Conservation (phyloP, 1,140 invertebrate species). For the Euschistus heros region DNA sequence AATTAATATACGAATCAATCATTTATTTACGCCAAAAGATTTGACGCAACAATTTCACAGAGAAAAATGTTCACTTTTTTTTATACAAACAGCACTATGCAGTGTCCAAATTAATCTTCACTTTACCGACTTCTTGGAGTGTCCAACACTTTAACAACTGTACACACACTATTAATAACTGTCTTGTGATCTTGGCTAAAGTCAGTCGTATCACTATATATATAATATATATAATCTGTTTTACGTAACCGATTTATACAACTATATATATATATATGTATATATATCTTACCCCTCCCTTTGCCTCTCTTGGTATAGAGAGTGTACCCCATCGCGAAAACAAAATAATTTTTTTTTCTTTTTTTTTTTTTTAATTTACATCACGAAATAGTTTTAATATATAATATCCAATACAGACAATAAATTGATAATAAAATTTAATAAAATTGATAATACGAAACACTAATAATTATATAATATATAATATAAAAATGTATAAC, state of each 20-base stretch:
- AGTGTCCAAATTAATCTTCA: no score
- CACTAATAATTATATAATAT: slow-evolving; percentile 3
- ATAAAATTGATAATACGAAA: not conserved
- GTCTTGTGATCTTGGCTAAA: no score
- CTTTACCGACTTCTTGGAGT: no score
- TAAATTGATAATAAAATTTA: not conserved
- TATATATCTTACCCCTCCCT: not conserved
- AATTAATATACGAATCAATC: no score
- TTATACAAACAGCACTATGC: no score
- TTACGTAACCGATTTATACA: slow-evolving; percentile 3
- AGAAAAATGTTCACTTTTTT: no score
- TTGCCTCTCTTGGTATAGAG: not conserved
- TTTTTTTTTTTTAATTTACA: slow-evolving; percentile 8
- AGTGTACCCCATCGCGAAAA: not conserved
- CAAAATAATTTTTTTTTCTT: not conserved
- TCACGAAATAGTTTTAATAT: slow-evolving; percentile 1
- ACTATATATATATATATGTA: slow-evolving; percentile 3
- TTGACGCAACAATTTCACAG: no score
- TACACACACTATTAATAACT: no score
- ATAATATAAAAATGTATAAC: not conserved
- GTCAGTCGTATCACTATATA: no score
- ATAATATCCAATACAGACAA: not conserved
- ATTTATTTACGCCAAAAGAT: no score
- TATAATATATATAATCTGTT: not conserved
- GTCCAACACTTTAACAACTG: no score